Evolutionary conservation across 2,113 vertebrate genomes (phyloP).

Genomic region (Nycticebus coucang): DNA sequence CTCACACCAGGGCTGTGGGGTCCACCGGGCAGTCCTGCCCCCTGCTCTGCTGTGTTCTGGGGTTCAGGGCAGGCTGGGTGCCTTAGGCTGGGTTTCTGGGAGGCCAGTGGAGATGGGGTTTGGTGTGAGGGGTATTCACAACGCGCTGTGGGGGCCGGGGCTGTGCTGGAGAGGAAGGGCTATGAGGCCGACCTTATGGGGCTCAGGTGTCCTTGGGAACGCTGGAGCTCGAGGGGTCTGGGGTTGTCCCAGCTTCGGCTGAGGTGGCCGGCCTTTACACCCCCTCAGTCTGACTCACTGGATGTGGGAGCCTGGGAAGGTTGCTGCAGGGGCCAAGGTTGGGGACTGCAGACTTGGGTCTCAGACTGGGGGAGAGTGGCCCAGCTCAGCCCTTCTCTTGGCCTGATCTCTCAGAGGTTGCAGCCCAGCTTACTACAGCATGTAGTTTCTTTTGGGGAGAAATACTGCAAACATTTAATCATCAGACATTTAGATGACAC

Average conservation of each 20-base stretch:
- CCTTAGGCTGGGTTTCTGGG: background rate
- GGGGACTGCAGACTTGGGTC: background rate
- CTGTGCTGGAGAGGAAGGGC: background rate
- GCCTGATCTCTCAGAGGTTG: fast-evolving
- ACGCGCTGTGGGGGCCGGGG: no score
- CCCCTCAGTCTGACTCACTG: fast-evolving
- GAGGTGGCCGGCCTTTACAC: background rate
- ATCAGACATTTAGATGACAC: background rate
- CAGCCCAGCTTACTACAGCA: background rate
- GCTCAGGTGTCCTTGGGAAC: background rate
- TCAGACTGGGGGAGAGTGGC: background rate
- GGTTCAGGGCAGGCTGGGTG: background rate
- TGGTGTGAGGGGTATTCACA: fast-evolving
- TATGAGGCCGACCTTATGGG: background rate
- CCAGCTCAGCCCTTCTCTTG: background rate
- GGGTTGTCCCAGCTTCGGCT: no score
- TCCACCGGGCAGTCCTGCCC: background rate
- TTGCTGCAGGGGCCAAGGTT: fast-evolving
- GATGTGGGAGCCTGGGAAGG: fast-evolving
- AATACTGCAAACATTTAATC: background rate
- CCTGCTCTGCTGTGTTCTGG: background rate
- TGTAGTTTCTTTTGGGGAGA: background rate
- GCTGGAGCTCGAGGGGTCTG: no score
- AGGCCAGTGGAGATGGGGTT: background rate
- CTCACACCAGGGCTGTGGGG: no score